These are phyloP conservation scores for Drosophila nebulosa DNA, from an alignment of 1,140 invertebrate genomes.

Conservation along the genomic window DNA sequence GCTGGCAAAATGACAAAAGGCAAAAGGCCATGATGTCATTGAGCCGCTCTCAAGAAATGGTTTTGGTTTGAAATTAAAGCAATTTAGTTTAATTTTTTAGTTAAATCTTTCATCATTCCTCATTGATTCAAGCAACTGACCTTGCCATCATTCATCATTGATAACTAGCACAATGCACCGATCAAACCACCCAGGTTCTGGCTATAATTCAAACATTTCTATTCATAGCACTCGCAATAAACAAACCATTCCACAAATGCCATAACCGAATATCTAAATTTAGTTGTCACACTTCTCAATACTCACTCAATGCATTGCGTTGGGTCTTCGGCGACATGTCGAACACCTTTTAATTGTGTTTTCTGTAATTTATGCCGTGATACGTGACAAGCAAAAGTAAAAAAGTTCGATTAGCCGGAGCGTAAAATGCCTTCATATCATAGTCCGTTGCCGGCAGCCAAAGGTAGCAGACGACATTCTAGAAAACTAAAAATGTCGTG, in stretches of 20 bases:
- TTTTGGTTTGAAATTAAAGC: too few relatives aligned
- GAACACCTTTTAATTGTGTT: constrained; percentile 43
- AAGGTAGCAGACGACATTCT: not conserved
- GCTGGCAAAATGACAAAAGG: constrained; percentile 26
- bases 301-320: not conserved
- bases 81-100: not conserved
- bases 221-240: constrained; percentile 19
- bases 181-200: not conserved
- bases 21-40: constrained; percentile 55
- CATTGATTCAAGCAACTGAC: not conserved
- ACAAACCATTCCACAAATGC: constrained; percentile 10
- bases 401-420: constrained; percentile 8
- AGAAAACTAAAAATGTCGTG: constrained; percentile 13
- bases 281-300: not conserved
- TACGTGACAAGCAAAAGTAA: constrained; percentile 23
- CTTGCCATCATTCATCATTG: constrained; percentile 10
- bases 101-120: not conserved
- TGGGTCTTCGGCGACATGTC: constrained; percentile 5
- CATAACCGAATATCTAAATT: not conserved
- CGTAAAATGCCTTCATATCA: not conserved
- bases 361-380: constrained; percentile 19
- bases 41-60: not conserved
- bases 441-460: constrained; percentile 39
- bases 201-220: constrained; percentile 14
- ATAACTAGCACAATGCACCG: constrained; percentile 20